A percentile compares a stretch with the other conserved stretches of the same genome.
Evolutionary conservation across 92 coral and sea anemone species (phyloP).

Genomic region (Diadumene lineata): DNA sequence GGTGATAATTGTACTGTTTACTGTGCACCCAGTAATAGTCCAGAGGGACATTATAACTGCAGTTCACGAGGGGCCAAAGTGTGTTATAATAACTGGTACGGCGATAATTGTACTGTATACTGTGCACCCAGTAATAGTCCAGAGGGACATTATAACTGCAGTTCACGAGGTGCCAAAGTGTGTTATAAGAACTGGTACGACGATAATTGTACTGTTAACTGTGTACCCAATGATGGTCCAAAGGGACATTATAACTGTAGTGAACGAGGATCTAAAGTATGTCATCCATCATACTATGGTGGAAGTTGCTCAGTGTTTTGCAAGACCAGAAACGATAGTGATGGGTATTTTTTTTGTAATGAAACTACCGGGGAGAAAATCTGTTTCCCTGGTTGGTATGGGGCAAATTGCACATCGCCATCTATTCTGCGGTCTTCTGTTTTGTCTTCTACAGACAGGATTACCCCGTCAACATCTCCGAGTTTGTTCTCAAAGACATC

Average conservation of each 20-base stretch:
- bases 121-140: constrained; percentile 22
- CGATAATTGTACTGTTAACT: constrained; percentile 41
- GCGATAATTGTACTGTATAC: constrained; percentile 34
- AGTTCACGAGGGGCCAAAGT: constrained; percentile 3
- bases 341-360: constrained; percentile 46
- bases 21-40: not conserved
- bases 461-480: not conserved
- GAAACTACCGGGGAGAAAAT: constrained; percentile 31
- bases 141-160: constrained; percentile 63
- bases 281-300: constrained; percentile 76
- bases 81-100: constrained; percentile 63
- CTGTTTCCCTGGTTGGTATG: constrained; percentile 50
- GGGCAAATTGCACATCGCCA: constrained; percentile 36
- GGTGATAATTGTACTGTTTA: not conserved
- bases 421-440: not conserved
- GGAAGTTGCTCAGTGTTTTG: constrained; percentile 51
- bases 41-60: not conserved
- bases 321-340: constrained; percentile 40
- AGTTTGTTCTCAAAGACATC: not conserved
- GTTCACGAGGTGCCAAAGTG: constrained; percentile 22
- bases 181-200: constrained; percentile 80
- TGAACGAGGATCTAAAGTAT: constrained; percentile 26
- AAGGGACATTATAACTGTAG: constrained; percentile 66
- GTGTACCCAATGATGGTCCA: constrained; percentile 29
- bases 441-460: not conserved